Conservation (phyloP, 2,888 invertebrate species). For the Germaria angustata region DNA sequence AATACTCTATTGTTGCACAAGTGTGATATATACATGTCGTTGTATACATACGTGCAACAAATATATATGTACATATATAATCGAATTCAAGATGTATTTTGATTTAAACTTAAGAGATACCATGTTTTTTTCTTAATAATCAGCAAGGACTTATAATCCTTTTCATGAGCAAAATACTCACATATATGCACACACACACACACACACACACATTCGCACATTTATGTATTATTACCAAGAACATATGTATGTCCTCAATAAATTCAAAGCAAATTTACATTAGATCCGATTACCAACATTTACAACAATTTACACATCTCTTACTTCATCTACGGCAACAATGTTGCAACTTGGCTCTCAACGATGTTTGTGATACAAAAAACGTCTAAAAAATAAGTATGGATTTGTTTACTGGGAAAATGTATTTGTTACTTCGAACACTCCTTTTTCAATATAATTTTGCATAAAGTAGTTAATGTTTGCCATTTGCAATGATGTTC, state of each 20-base stretch:
- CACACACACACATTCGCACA: neutral
- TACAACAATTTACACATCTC: slow-evolving; percentile 10
- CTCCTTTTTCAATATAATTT: slow-evolving; percentile 19
- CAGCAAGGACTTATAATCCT: no score
- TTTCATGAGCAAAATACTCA: no score
- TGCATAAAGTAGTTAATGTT: slow-evolving; percentile 52
- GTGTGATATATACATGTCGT: no score
- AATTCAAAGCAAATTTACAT: neutral
- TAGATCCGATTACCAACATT: neutral
- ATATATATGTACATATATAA: no score
- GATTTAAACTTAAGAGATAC: no score
- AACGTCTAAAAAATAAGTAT: neutral
- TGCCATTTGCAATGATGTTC: slow-evolving; percentile 33
- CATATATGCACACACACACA: no score
- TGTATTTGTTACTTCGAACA: slow-evolving; percentile 2
- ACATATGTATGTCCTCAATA: neutral
- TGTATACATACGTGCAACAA: no score
- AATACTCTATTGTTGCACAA: no score
- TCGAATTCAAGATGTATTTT: no score
- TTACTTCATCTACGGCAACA: neutral
- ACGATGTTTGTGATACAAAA: neutral
- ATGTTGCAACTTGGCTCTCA: neutral
- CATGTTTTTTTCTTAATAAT: no score
- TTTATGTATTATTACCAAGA: no score
- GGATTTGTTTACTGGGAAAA: neutral